phyloP scores from a whole-genome alignment of 2,888 invertebrate genomes.

The Archips xylosteana region DNA sequence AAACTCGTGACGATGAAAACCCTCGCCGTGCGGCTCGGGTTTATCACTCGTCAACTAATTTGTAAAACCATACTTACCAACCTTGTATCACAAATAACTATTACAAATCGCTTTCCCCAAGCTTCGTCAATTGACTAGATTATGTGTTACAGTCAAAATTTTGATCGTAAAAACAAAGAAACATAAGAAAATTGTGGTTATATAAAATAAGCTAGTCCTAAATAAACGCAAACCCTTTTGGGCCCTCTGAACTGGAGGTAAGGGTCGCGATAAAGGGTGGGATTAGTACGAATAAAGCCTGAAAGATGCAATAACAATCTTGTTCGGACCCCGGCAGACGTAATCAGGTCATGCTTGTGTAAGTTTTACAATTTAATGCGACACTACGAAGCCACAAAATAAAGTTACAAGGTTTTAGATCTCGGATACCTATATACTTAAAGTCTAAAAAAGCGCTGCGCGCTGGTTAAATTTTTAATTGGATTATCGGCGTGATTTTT shows the following conservation, averaged over 20 bases:
- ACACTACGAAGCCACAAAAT: constrained; percentile 1
- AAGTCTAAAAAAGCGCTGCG: no score
- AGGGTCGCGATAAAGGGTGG: constrained; percentile 27
- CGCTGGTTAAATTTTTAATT: no score
- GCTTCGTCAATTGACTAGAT: neutral
- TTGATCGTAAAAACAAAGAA: constrained; percentile 3
- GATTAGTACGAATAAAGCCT: constrained; percentile 18
- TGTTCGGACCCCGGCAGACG: constrained; percentile 2
- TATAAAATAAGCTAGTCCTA: constrained; percentile 29
- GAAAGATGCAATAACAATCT: constrained; percentile 25
- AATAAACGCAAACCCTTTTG: constrained; percentile 30
- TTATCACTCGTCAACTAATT: no score
- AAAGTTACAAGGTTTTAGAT: neutral
- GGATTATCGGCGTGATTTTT: no score
- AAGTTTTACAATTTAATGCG: constrained; percentile 8
- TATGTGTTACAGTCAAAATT: neutral
- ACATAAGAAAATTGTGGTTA: constrained; percentile 15
- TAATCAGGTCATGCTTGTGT: constrained; percentile 11
- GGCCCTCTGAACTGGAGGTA: constrained; percentile 19
- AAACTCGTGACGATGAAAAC: no score
- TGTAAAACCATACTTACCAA: no score
- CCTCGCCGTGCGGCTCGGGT: no score
- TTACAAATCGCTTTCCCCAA: no score
- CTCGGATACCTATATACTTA: no score
- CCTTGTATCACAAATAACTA: no score